phyloP scores from a whole-genome alignment of 2,888 invertebrate species.

The Onchidella celtica region DNA sequence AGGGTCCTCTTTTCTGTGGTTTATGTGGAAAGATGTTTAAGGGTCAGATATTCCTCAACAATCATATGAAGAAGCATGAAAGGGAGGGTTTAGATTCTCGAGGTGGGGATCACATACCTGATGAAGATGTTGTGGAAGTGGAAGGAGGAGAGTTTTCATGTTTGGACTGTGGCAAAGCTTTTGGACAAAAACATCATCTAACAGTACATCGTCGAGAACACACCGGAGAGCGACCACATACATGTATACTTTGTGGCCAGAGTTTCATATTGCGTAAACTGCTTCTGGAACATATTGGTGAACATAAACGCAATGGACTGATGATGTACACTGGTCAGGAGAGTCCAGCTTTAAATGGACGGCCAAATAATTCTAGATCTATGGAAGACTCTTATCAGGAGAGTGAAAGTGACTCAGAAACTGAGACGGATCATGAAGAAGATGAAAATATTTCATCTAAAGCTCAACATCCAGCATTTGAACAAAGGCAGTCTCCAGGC shows the following conservation, averaged over 20 bases:
- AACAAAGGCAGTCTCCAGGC: slow-evolving; percentile 7
- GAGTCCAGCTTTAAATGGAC: background rate
- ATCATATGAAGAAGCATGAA: slow-evolving; percentile 58
- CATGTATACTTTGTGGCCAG: slow-evolving; percentile 52
- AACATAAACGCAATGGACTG: slow-evolving; percentile 50
- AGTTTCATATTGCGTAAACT: slow-evolving; percentile 45
- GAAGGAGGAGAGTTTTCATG: slow-evolving; percentile 46
- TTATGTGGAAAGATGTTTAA: slow-evolving; percentile 60
- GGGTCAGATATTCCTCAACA: slow-evolving; percentile 53
- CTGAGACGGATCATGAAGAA: slow-evolving; percentile 42
- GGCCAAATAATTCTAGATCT: background rate
- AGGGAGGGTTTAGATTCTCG: slow-evolving; percentile 51
- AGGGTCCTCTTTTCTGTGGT: slow-evolving; percentile 53
- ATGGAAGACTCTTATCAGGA: slow-evolving; percentile 20
- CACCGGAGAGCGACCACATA: slow-evolving; percentile 49
- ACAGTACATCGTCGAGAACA: slow-evolving; percentile 48
- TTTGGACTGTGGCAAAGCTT: slow-evolving; percentile 44
- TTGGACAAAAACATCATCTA: slow-evolving; percentile 42
- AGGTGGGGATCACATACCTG: slow-evolving; percentile 49
- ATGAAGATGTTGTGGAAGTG: slow-evolving; percentile 49
- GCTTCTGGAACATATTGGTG: slow-evolving; percentile 51
- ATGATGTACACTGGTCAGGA: slow-evolving; percentile 48
- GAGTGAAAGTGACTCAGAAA: slow-evolving; percentile 43
- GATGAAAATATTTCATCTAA: slow-evolving; percentile 16
- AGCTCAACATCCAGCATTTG: slow-evolving; percentile 13